Conservation (phyloP, 2,888 invertebrate genomes). For the Tenodera sinensis region DNA sequence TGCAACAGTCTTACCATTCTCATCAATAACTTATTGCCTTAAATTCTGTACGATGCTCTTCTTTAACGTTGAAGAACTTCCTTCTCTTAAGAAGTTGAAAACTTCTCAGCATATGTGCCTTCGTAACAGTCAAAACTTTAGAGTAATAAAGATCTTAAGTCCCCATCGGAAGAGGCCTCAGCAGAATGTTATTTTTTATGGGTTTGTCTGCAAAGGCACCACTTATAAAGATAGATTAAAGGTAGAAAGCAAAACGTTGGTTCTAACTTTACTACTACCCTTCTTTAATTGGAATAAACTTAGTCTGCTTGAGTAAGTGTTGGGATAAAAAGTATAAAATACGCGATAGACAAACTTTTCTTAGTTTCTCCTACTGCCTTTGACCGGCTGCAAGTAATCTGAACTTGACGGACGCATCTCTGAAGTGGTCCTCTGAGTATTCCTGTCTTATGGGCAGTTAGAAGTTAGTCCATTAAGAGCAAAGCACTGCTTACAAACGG, state of each 20-base stretch:
- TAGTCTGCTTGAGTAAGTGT: neutral
- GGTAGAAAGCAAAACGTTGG: neutral
- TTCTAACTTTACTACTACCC: neutral
- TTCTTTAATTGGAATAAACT: neutral
- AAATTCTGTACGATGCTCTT: too few species aligned
- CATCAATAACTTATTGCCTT: too few species aligned
- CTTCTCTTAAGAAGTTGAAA: neutral
- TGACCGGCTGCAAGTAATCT: neutral
- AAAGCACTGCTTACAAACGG: neutral
- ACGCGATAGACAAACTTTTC: neutral
- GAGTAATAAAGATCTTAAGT: neutral
- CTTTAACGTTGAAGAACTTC: neutral
- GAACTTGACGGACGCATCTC: neutral
- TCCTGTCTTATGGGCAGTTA: neutral
- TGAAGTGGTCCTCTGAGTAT: neutral
- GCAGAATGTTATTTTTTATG: neutral
- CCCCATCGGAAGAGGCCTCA: neutral
- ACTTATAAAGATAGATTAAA: neutral
- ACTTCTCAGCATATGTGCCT: neutral
- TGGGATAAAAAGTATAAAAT: neutral
- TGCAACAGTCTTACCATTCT: too few species aligned
- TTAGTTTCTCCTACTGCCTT: neutral
- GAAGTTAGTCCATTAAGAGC: neutral
- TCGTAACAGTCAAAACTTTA: neutral
- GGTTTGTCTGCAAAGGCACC: neutral